A percentile compares a stretch with the other conserved stretches of the same genome.
These are phyloP conservation scores for Colossoma macropomum DNA, from an alignment of 2,113 vertebrate species.

Conservation along the genomic window DNA sequence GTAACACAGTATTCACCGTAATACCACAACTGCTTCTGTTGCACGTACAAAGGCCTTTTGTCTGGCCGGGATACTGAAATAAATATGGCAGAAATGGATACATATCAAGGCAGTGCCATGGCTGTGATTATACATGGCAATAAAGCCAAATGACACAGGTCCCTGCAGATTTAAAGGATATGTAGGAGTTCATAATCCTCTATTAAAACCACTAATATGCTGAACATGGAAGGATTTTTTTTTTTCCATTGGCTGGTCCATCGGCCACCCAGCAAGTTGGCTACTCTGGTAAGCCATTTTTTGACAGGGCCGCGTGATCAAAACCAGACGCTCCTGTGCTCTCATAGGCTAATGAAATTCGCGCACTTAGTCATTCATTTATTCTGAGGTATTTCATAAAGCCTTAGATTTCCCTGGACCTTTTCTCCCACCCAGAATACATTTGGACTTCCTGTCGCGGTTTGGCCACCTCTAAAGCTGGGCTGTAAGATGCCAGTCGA, in stretches of 20 bases:
- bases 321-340: conserved; percentile 45
- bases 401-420: conserved; percentile 29
- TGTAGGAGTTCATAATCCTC: conserved; percentile 41
- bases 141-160: conserved; percentile 24
- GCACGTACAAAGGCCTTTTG: conserved; percentile 34
- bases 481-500: conserved; percentile 20
- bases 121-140: conserved; percentile 45
- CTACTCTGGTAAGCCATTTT: conserved; percentile 35
- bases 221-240: conserved; percentile 31
- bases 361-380: conserved; percentile 21
- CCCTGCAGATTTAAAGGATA: conserved; percentile 41
- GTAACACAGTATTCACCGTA: conserved; percentile 18
- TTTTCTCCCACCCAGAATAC: conserved; percentile 25
- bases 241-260: conserved; percentile 16
- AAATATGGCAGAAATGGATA: conserved; percentile 28
- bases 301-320: conserved; percentile 25
- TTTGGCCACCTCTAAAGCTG: neutral
- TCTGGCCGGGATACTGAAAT: conserved; percentile 5
- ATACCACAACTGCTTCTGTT: conserved; percentile 23
- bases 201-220: conserved; percentile 46
- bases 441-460: conserved; percentile 31
- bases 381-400: conserved; percentile 46
- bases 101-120: conserved; percentile 26
- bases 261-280: conserved; percentile 27
- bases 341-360: conserved; percentile 40